Percentiles rank a stretch among this genome's conserved stretches.
Evolutionary conservation across 2,888 invertebrate species (phyloP).

Genomic region (Vanessa cardui): DNA sequence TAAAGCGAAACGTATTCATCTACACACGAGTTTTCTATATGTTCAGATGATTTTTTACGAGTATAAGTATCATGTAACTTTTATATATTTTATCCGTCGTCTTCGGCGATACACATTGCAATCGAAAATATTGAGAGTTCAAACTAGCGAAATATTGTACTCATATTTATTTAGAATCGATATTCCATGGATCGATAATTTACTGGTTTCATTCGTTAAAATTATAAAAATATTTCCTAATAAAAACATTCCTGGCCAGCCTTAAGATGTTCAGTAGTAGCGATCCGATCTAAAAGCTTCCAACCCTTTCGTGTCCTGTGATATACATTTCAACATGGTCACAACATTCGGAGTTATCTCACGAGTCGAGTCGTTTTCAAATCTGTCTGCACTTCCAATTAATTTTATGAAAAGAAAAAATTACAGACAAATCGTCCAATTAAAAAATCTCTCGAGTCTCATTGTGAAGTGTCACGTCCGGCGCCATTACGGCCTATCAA

Average conservation of each 20-base stretch:
- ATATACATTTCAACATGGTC: too few species aligned
- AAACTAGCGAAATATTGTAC: background rate
- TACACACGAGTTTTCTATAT: background rate
- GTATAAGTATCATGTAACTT: too few species aligned
- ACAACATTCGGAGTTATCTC: background rate
- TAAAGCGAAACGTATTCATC: background rate
- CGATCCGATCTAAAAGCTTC: background rate
- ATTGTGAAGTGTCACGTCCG: slow-evolving; percentile 12
- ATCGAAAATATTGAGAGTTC: background rate
- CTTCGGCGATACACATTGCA: too few species aligned
- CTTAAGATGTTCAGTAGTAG: background rate
- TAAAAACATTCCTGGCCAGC: background rate
- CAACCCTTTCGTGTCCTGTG: too few species aligned
- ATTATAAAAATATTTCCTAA: background rate
- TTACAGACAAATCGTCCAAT: slow-evolving; percentile 14
- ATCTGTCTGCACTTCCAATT: slow-evolving; percentile 1
- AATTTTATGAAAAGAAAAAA: slow-evolving; percentile 8
- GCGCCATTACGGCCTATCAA: slow-evolving; percentile 14
- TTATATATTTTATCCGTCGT: too few species aligned
- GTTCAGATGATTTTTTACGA: background rate
- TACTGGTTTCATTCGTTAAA: background rate
- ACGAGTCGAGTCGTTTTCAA: background rate
- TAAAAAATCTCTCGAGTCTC: slow-evolving; percentile 19
- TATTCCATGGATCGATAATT: background rate
- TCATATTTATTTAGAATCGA: background rate